Conservation (phyloP, 2,888 invertebrate genomes). For the Rhagophthalmus giganteus region DNA sequence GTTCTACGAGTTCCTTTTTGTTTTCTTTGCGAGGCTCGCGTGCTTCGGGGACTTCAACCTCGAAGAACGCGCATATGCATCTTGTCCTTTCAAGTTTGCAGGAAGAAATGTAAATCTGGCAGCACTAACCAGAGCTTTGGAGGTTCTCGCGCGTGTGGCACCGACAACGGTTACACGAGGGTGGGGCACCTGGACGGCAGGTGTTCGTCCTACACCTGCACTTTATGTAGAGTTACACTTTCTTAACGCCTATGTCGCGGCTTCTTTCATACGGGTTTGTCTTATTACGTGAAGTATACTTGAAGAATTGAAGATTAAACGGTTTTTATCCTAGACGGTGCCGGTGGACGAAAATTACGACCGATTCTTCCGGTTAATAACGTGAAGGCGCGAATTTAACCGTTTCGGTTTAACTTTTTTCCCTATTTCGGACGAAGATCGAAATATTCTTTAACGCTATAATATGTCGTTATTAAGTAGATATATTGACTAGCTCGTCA, state of each 20-base stretch:
- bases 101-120: constrained; percentile 32
- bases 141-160: constrained; percentile 35
- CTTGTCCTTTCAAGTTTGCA: constrained; percentile 22
- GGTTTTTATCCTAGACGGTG: constrained; percentile 11
- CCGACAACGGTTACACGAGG: constrained; percentile 37
- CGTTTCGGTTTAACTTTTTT: too few species aligned
- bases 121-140: constrained; percentile 19
- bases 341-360: constrained; percentile 2
- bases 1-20: constrained; percentile 3
- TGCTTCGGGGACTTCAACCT: constrained; percentile 25
- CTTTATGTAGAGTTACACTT: constrained; percentile 45
- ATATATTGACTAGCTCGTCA: constrained; percentile 10
- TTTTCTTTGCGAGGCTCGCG: constrained; percentile 9
- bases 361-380: too few species aligned
- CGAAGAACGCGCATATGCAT: constrained; percentile 8
- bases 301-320: constrained; percentile 17
- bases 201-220: constrained; percentile 37
- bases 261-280: constrained; percentile 23
- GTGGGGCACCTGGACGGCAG: constrained; percentile 40
- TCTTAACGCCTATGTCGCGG: constrained; percentile 41
- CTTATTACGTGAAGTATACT: constrained; percentile 27
- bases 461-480: neutral
- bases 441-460: neutral
- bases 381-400: too few species aligned
- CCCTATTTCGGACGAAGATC: too few species aligned